Conservation (phyloP, 2,888 invertebrate genomes). For the Uloborus plumipes region DNA sequence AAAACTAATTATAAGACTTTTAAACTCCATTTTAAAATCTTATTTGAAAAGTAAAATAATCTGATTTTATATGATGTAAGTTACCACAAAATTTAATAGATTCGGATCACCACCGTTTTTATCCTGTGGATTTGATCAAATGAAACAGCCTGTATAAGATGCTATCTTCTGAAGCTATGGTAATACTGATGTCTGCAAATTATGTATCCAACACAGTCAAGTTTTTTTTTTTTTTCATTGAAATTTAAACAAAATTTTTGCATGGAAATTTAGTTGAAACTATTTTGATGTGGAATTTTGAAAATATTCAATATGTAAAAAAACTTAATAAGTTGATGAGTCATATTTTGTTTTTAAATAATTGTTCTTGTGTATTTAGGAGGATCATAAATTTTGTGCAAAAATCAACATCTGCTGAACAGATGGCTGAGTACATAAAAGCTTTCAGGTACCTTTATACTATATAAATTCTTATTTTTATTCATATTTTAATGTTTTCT, state of each 20-base stretch:
- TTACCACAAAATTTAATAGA: too few relatives aligned
- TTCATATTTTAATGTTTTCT: not conserved
- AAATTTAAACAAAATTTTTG: too few relatives aligned
- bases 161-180: too few relatives aligned
- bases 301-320: not conserved
- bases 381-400: slow-evolving; percentile 91
- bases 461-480: not conserved
- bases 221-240: too few relatives aligned
- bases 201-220: not conserved
- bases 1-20: too few relatives aligned
- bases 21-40: too few relatives aligned
- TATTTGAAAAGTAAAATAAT: too few relatives aligned
- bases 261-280: not conserved
- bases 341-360: not conserved
- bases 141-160: too few relatives aligned
- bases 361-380: slow-evolving; percentile 70
- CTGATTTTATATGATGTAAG: too few relatives aligned
- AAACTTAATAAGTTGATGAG: not conserved
- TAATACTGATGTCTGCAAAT: not conserved
- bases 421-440: slow-evolving; percentile 88
- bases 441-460: slow-evolving; percentile 81
- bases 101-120: too few relatives aligned
- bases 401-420: slow-evolving; percentile 86
- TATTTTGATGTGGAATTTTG: not conserved
- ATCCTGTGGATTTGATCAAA: too few relatives aligned